phyloP scores from a whole-genome alignment of 2,888 invertebrate genomes.

The Marasmarcha lunaedactyla region DNA sequence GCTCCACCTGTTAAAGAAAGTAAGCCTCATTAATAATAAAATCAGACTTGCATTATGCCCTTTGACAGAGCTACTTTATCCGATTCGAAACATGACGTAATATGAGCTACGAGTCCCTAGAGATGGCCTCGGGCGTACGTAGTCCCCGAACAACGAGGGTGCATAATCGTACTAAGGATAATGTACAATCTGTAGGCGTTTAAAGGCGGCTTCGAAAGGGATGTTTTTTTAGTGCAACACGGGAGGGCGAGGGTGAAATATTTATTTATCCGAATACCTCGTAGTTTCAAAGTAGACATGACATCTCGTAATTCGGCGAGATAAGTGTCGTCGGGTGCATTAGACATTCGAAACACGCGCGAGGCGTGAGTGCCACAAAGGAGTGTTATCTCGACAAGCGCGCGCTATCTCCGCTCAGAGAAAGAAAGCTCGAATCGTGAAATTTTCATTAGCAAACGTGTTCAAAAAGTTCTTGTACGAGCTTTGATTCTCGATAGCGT shows the following conservation, averaged over 20 bases:
- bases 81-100: constrained; percentile 49
- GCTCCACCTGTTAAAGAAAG: constrained; percentile 54
- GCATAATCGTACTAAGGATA: constrained; percentile 71
- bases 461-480: constrained; percentile 55
- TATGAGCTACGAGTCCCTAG: constrained; percentile 60
- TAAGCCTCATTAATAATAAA: constrained; percentile 14
- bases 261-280: constrained; percentile 63
- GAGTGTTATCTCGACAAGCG: constrained; percentile 53
- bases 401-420: constrained; percentile 48
- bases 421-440: constrained; percentile 58
- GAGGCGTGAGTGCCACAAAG: constrained; percentile 46
- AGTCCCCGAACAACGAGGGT: constrained; percentile 68
- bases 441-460: constrained; percentile 65
- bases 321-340: constrained; percentile 38
- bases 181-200: constrained; percentile 72
- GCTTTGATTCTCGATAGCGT: constrained; percentile 65
- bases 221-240: constrained; percentile 68
- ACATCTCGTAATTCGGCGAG: constrained; percentile 45
- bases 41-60: constrained; percentile 16
- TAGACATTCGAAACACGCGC: constrained; percentile 54
- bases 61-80: constrained; percentile 21
- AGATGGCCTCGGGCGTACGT: constrained; percentile 49
- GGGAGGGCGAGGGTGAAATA: constrained; percentile 68
- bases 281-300: constrained; percentile 54
- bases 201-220: constrained; percentile 70